A percentile compares a stretch with the other conserved stretches of the same genome.
phyloP scores from a whole-genome alignment of 2,888 invertebrate genomes.

The Acleris literana region DNA sequence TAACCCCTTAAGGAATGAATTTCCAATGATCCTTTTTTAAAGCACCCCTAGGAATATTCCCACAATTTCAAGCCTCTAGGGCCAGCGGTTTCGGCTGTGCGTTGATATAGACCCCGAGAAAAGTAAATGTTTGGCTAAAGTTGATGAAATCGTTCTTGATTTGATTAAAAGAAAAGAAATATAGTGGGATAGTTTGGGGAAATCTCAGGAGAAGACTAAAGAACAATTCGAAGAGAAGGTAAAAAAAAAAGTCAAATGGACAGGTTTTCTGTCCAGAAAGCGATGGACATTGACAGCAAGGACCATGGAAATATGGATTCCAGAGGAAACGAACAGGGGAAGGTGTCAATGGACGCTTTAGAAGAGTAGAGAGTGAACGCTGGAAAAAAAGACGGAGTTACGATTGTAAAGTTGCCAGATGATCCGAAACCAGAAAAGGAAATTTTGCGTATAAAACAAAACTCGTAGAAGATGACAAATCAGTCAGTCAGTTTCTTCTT shows the following conservation, averaged over 20 bases:
- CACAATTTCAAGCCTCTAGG: no score
- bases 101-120: slow-evolving; percentile 82
- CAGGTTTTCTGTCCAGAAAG: slow-evolving; percentile 76
- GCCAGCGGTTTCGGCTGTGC: no score
- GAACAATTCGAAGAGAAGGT: slow-evolving; percentile 78
- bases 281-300: slow-evolving; percentile 76
- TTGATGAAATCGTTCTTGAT: slow-evolving; percentile 86
- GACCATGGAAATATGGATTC: slow-evolving; percentile 85
- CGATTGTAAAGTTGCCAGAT: slow-evolving; percentile 30
- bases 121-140: slow-evolving; percentile 86
- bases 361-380: slow-evolving; percentile 81
- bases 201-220: slow-evolving; percentile 81
- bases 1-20: no score
- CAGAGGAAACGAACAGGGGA: slow-evolving; percentile 84
- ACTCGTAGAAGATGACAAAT: slow-evolving; percentile 25
- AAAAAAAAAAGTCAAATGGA: slow-evolving; percentile 81
- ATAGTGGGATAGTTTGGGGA: slow-evolving; percentile 83
- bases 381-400: slow-evolving; percentile 40
- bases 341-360: slow-evolving; percentile 86
- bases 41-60: no score
- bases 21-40: no score
- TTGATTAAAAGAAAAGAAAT: slow-evolving; percentile 83
- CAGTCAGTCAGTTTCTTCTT: neutral
- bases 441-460: slow-evolving; percentile 28
- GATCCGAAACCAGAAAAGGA: slow-evolving; percentile 34